Evolutionary conservation across 1,140 invertebrate species (phyloP).

Genomic region (Glomeris maerens): DNA sequence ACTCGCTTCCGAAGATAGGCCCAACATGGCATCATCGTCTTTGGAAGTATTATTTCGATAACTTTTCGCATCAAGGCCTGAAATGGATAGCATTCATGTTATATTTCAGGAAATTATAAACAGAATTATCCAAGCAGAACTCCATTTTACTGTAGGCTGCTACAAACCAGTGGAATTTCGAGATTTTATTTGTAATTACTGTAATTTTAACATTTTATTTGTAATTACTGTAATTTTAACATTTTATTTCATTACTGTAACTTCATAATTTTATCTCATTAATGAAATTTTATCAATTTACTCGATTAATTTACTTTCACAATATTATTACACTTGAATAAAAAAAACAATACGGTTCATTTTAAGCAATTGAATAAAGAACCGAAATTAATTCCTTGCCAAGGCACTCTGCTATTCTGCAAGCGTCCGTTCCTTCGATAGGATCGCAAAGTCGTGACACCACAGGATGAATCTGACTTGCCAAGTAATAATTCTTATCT

Average conservation of each 20-base stretch:
- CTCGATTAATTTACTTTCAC: no score
- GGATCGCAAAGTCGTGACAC: slow-evolving; percentile 86
- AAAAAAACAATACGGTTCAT: background rate
- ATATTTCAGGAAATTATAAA: no score
- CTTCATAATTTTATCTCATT: no score
- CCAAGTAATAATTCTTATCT: slow-evolving; percentile 69
- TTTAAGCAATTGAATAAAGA: background rate
- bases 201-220: background rate
- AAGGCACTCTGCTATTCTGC: slow-evolving; percentile 73
- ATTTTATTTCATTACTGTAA: no score
- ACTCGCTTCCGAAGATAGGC: background rate
- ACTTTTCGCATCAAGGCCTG: background rate
- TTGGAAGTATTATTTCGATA: background rate
- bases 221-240: background rate
- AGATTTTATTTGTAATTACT: background rate
- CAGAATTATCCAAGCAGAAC: no score
- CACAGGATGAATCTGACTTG: slow-evolving; percentile 84
- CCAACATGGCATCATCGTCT: slow-evolving; percentile 1
- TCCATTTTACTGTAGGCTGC: no score
- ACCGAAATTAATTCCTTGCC: slow-evolving; percentile 35
- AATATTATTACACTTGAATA: background rate
- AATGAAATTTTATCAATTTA: no score
- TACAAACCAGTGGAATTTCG: background rate
- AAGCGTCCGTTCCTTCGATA: slow-evolving; percentile 82
- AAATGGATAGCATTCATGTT: background rate